Evolutionary conservation across 2,888 invertebrate species (phyloP).

Genomic region (Hirtodrosophila duncani): DNA sequence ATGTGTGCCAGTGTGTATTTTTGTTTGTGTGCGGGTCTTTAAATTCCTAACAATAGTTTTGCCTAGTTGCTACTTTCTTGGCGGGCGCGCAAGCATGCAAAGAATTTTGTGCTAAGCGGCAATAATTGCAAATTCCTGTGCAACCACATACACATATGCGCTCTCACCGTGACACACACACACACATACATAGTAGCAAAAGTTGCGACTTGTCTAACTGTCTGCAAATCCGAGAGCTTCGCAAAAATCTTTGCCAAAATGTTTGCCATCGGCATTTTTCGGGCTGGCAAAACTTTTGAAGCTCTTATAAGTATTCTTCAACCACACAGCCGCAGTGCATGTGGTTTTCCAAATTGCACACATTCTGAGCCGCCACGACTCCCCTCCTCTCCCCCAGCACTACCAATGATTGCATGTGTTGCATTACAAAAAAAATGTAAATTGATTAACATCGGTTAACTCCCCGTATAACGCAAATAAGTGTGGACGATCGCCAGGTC

Average conservation of each 20-base stretch:
- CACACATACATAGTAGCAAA: slow-evolving; percentile 22
- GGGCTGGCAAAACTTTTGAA: slow-evolving; percentile 42
- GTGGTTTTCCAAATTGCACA: slow-evolving; percentile 36
- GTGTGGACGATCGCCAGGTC: slow-evolving; percentile 3
- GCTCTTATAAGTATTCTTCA: slow-evolving; percentile 53
- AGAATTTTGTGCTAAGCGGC: slow-evolving; percentile 67
- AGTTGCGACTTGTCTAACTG: slow-evolving; percentile 66
- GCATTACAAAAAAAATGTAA: slow-evolving; percentile 35
- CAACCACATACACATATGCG: slow-evolving; percentile 44
- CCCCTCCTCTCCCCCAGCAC: not conserved
- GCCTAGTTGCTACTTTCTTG: slow-evolving; percentile 61
- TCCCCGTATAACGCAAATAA: slow-evolving; percentile 25
- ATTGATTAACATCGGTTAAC: slow-evolving; percentile 40
- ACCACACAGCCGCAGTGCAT: slow-evolving; percentile 50
- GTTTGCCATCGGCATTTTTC: slow-evolving; percentile 64
- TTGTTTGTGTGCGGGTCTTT: slow-evolving; percentile 32
- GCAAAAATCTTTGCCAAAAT: slow-evolving; percentile 71
- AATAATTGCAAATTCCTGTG: slow-evolving; percentile 69
- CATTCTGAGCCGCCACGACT: slow-evolving; percentile 38
- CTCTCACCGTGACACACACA: slow-evolving; percentile 15
- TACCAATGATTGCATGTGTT: too few relatives aligned
- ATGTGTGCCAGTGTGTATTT: slow-evolving; percentile 5
- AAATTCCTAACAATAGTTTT: slow-evolving; percentile 69
- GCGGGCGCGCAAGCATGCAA: slow-evolving; percentile 50
- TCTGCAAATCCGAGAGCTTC: slow-evolving; percentile 70